Base-by-base conservation (phyloP, 37 sponge, comb jelly and placozoan species). In the Aplysina aerophoba region DNA sequence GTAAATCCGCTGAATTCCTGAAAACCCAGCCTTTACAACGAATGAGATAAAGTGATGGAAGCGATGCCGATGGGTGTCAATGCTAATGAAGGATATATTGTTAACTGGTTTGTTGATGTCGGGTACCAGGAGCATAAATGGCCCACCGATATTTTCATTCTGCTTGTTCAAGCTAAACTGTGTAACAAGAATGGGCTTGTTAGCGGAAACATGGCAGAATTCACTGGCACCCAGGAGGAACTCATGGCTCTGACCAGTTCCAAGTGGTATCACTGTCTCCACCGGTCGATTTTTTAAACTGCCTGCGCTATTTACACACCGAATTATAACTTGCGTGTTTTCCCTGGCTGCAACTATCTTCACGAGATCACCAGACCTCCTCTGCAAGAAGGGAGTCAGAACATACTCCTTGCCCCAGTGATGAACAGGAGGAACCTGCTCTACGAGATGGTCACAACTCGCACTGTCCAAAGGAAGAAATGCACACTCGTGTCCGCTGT, bases 401-500 rank as follows among this genome's bases (percentile, higher is more conserved):
- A 75, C 37, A 25, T 75, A 75, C 53, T 75, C 78, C 20, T 40
- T 75, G 16, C 78, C 78, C 78, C 78, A 75, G 53, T 21, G 21
- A 4, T 12, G n/a, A 24, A 24, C 37, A 16, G 78, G 54, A 41
- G 78, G 78, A 39, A 75, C 12, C 78, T 75, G 78, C 54, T 75
- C 78, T n/a, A 75, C 78, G 13, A 75, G 44, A 24, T 75, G 78
- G 25, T 75, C 78, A 25, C 78, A 75, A n/a, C 71, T 35, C 6
- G 71, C 28, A 19, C 3, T 17, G 20, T 19, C n/a, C 15, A 15
- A 25, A 1, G 44, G 78, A 41, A 50, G 38, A 24, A 75, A 41
- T 2, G 24, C 78, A 75, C 78, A 75, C 54, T 75, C 78, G 41
- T 75, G 78, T 11, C 78, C 78, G 50, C 78, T 75, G 53, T 75